phyloP scores from a whole-genome alignment of 2,797 vertebrate genomes.

The Poecilia velifera region DNA sequence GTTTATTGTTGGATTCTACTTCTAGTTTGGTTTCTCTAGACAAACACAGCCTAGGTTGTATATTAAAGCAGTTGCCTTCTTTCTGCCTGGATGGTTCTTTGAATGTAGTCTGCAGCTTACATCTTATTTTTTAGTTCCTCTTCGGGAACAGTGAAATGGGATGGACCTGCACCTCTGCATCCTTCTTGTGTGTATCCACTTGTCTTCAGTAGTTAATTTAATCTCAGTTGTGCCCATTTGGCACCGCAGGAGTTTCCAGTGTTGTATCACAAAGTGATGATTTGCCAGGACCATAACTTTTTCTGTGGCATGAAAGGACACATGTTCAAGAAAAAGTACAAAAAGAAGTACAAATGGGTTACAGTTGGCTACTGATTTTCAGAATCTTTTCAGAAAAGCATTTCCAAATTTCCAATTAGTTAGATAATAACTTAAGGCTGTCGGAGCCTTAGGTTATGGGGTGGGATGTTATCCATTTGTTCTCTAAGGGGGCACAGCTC shows the following conservation, averaged over 20 bases:
- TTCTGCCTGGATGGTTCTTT: not conserved
- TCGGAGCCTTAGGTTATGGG: not conserved
- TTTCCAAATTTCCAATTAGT: not conserved
- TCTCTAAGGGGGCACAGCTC: no score
- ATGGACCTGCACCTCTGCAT: not conserved
- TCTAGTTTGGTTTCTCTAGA: not conserved
- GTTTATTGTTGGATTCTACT: not conserved
- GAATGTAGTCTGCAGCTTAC: not conserved
- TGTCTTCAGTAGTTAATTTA: not conserved
- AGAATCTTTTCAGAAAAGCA: not conserved
- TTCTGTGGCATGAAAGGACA: not conserved
- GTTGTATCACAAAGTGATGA: not conserved
- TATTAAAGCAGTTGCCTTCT: not conserved
- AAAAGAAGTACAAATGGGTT: not conserved
- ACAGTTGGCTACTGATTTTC: not conserved
- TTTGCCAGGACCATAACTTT: not conserved
- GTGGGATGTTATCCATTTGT: no score
- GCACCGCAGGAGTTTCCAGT: not conserved
- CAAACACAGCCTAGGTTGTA: not conserved
- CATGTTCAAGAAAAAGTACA: not conserved
- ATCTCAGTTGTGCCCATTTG: not conserved
- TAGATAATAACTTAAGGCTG: not conserved
- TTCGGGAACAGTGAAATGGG: not conserved
- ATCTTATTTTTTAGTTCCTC: not conserved
- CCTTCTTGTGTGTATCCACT: not conserved